Evolutionary conservation across 2,113 vertebrate genomes (phyloP).

Genomic region (Campylomormyrus numenius): DNA sequence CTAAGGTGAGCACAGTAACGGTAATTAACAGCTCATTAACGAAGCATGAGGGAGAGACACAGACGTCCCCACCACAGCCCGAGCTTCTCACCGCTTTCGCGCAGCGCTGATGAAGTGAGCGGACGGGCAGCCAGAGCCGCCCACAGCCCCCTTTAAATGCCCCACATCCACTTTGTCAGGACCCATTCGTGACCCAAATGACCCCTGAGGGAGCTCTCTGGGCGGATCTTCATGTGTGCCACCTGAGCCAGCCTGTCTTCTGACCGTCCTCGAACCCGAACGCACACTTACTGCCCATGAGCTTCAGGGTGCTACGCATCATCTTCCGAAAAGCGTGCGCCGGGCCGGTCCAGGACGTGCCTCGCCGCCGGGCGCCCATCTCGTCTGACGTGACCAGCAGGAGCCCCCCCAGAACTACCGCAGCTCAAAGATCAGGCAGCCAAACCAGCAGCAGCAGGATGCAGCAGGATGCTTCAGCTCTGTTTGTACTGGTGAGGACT

Average conservation of each 20-base stretch:
- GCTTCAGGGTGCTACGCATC: constrained; percentile 51
- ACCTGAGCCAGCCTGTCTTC: neutral
- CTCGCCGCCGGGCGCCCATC: neutral
- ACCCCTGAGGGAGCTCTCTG: neutral
- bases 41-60: neutral
- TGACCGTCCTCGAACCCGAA: neutral
- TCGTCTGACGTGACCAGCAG: neutral
- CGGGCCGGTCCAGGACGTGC: neutral
- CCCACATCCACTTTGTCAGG: neutral
- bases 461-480: constrained; percentile 15
- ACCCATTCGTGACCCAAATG: neutral
- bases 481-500: constrained; percentile 58
- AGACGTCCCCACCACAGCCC: neutral
- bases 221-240: neutral
- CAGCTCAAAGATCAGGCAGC: constrained; percentile 28
- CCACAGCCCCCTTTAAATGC: neutral
- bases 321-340: constrained; percentile 31
- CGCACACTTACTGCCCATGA: constrained; percentile 51
- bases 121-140: neutral
- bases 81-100: neutral
- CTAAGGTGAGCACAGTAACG: neutral
- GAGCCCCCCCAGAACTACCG: neutral
- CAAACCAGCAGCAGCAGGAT: constrained; percentile 11
- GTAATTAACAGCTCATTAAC: neutral
- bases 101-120: neutral